phyloP scores from a whole-genome alignment of 2,888 invertebrate species.

The Lepidonotus clava region DNA sequence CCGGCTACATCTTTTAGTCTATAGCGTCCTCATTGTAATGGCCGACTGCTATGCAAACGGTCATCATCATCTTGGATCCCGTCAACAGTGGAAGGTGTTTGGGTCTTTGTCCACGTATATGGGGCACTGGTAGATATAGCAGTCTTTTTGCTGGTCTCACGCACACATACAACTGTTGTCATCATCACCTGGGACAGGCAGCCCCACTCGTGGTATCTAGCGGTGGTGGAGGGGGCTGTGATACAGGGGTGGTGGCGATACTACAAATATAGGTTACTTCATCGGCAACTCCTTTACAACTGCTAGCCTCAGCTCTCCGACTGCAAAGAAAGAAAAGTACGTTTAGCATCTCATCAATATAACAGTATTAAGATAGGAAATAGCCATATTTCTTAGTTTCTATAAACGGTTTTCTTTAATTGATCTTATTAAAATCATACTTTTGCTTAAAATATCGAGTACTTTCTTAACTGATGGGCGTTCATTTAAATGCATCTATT shows the following conservation, averaged over 20 bases:
- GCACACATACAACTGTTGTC: background rate
- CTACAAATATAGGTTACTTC: conserved; percentile 6
- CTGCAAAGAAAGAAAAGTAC: background rate
- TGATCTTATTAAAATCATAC: background rate
- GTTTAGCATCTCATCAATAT: background rate
- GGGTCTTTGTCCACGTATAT: background rate
- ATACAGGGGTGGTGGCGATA: conserved; percentile 32
- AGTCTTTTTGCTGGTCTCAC: conserved; percentile 4
- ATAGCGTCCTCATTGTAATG: conserved; percentile 12
- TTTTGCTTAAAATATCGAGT: background rate
- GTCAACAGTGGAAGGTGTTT: conserved; percentile 23
- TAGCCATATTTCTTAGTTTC: background rate
- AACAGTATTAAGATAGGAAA: background rate
- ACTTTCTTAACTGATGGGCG: background rate
- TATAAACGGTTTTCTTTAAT: background rate
- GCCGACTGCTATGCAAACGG: background rate
- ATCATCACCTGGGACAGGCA: conserved; percentile 5
- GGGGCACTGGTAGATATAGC: conserved; percentile 3
- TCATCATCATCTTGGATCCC: background rate
- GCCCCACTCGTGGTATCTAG: conserved; percentile 14
- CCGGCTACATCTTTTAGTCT: conserved; percentile 22
- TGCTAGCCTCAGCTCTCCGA: conserved; percentile 39
- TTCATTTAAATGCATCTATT: background rate
- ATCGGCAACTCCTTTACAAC: conserved; percentile 1
- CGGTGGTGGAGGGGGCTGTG: conserved; percentile 13